A percentile compares a stretch with the other conserved stretches of the same genome.
These are phyloP conservation scores for Chorisops tibialis DNA, from an alignment of 2,888 invertebrate species.

Conservation along the genomic window DNA sequence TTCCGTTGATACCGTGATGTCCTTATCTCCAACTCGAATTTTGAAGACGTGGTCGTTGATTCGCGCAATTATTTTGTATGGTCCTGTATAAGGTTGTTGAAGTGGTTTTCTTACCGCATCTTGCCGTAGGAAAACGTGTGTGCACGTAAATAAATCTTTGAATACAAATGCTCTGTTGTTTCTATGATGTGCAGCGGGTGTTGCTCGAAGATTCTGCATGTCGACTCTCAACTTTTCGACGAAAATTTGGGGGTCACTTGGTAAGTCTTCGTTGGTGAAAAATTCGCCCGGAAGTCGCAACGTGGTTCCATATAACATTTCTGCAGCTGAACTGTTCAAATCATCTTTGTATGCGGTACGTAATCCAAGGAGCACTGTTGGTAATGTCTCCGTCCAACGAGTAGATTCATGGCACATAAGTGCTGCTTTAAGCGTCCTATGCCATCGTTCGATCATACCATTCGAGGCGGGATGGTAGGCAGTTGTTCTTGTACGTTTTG, in stretches of 20 bases:
- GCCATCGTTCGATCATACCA: conserved; percentile 47
- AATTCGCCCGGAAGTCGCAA: conserved; percentile 38
- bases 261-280: conserved; percentile 30
- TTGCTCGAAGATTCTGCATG: conserved; percentile 26
- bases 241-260: conserved; percentile 15
- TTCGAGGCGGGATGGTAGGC: conserved; percentile 46
- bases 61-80: conserved; percentile 26
- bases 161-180: conserved; percentile 20
- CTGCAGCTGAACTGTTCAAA: conserved; percentile 38
- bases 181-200: conserved; percentile 28
- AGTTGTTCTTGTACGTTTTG: conserved; percentile 38
- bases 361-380: conserved; percentile 43
- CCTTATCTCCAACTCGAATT: background rate
- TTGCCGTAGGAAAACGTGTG: conserved; percentile 30
- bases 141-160: conserved; percentile 28
- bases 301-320: conserved; percentile 41
- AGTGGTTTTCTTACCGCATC: conserved; percentile 29
- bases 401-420: conserved; percentile 36
- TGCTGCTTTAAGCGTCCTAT: conserved; percentile 46
- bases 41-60: background rate
- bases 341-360: conserved; percentile 40
- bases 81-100: conserved; percentile 31
- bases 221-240: conserved; percentile 23
- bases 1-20: background rate
- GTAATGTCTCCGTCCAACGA: conserved; percentile 40